Percentiles rank a stretch among this genome's conserved stretches.
Conservation (phyloP, 2,113 vertebrate species). For the Centropristis striata region DNA sequence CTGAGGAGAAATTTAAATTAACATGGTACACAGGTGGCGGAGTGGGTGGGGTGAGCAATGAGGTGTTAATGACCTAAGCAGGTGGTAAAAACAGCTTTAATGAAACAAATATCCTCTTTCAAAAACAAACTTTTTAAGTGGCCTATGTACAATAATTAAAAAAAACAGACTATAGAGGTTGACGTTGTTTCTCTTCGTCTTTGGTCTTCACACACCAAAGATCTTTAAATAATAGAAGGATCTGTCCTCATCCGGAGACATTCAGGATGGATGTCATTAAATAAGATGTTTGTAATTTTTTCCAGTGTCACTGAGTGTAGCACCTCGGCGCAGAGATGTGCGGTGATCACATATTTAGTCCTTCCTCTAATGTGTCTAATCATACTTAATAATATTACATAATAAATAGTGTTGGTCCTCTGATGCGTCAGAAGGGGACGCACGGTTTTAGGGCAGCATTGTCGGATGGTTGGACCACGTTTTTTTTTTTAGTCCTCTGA, state of each 20-base stretch:
- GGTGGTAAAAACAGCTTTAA: slow-evolving; percentile 56
- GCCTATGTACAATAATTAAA: slow-evolving; percentile 57
- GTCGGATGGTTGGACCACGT: not conserved
- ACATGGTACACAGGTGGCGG: slow-evolving; percentile 33
- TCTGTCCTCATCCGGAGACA: slow-evolving; percentile 25
- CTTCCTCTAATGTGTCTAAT: slow-evolving; percentile 70
- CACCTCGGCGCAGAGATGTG: slow-evolving; percentile 42
- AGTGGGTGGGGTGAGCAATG: slow-evolving; percentile 18
- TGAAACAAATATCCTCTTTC: slow-evolving; percentile 55
- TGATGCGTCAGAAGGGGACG: slow-evolving; percentile 35
- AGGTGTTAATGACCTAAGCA: slow-evolving; percentile 66
- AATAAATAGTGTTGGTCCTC: slow-evolving; percentile 87
- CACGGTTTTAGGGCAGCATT: not conserved
- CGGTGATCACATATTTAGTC: slow-evolving; percentile 48
- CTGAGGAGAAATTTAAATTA: slow-evolving; percentile 44
- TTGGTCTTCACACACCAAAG: slow-evolving; percentile 52
- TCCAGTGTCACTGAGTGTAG: slow-evolving; percentile 32
- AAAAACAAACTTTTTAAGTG: slow-evolving; percentile 47
- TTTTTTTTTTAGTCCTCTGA: slow-evolving; percentile 87
- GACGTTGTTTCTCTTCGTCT: slow-evolving; percentile 35
- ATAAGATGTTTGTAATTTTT: slow-evolving; percentile 20
- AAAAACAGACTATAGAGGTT: slow-evolving; percentile 42
- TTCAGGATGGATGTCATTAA: slow-evolving; percentile 24
- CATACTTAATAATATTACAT: slow-evolving; percentile 80
- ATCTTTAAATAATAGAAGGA: slow-evolving; percentile 8